Percentiles rank a stretch among this genome's conserved stretches.
Evolutionary conservation across 37 sponge, comb jelly and placozoan species (phyloP).

Genomic region (Eunapius fragilis): DNA sequence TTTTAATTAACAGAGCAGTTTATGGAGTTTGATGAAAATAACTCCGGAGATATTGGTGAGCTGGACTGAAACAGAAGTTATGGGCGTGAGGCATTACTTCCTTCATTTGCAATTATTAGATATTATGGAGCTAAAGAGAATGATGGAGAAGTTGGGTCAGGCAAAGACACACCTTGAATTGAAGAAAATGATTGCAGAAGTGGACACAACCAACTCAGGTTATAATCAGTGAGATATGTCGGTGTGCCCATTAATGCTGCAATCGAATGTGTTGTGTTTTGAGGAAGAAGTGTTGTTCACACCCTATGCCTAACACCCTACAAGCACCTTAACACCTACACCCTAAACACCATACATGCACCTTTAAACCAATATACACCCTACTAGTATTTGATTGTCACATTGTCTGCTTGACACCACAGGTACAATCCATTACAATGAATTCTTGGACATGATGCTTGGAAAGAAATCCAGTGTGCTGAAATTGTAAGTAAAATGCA

Average conservation of each 20-base stretch:
- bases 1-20: constrained; percentile 64
- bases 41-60: constrained; percentile 95
- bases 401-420: background rate
- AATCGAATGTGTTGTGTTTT: no score
- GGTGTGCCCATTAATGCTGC: no score
- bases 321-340: no score
- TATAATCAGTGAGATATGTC: background rate
- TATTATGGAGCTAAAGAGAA: constrained; percentile 93
- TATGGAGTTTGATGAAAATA: constrained; percentile 93
- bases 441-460: constrained; percentile 93
- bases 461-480: constrained; percentile 88
- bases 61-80: background rate
- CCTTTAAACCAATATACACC: no score
- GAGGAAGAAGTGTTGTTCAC: no score
- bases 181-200: constrained; percentile 97
- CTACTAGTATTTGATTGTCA: background rate
- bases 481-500: constrained; percentile 70
- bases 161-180: constrained; percentile 94
- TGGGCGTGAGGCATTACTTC: background rate
- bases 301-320: no score
- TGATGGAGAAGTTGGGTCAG: constrained; percentile 97
- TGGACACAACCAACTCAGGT: constrained; percentile 88
- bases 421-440: constrained; percentile 93
- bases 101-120: constrained; percentile 33
- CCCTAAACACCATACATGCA: no score